Evolutionary conservation across 92 coral and sea anemone genomes (phyloP), one percentile per base, ranked within the genome.

Genomic region (Epizoanthus stellaris): DNA sequence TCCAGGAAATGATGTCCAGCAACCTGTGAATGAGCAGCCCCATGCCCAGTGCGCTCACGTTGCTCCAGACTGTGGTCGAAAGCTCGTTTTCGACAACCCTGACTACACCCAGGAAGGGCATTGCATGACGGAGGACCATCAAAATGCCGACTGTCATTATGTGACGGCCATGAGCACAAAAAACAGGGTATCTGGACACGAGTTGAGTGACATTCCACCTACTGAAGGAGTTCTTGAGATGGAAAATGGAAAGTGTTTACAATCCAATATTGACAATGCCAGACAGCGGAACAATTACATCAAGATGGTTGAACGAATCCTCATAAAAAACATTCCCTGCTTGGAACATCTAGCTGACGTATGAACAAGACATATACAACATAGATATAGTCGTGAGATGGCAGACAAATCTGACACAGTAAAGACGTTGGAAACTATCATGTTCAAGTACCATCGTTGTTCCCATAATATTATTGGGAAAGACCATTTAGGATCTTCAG

Each of bases 221-320:
- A 58, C 70, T 15, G 69, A 82, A 80, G 89, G 88, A 58, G 70
- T 92, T 39, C 66, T 77, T 13, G 85, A 77, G 54, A 89, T 87
- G 93, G 93, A 87, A 65, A 89, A 92, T 89, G 93, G 89, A 21
- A 74, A 80, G 34, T 91, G 90, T 73, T 11, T 87, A 30, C 93
- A 90, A 54, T 67, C 54, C 11, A 53, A 67, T 34, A 11, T 36
- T 47, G 89, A 87, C 84, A 43, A 43, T 43, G 6, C 47, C 47
- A 43, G 47, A 43, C 2, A 43, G 19, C 64, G 86, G 38, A 76
- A 67, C 15, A 70, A 82, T 82, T 67, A 82, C 73, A 52, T 82
- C 14, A 67, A 45, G 30, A 62, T 82, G 21, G 86, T 69, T 21
- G 54, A 67, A 67, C 63, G 77, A 42, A 69, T 82, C 34, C 40